A percentile compares a stretch with the other conserved stretches of the same genome.
phyloP scores from a whole-genome alignment of 2,888 invertebrate species.

The Dasypolia templi region DNA sequence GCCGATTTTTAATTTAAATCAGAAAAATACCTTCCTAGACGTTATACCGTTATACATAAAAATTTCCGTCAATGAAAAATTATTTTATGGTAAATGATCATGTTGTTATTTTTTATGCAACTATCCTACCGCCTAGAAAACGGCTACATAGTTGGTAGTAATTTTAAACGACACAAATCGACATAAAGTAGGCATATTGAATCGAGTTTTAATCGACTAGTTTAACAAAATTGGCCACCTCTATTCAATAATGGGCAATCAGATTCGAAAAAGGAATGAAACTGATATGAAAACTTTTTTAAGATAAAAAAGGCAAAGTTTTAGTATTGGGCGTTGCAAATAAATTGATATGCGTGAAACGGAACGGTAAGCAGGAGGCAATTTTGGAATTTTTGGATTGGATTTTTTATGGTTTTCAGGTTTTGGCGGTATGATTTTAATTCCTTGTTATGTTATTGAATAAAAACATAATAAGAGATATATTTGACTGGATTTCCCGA shows the following conservation, averaged over 20 bases:
- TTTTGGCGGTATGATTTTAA: background rate
- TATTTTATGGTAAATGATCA: slow-evolving; percentile 33
- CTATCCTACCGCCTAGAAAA: slow-evolving; percentile 10
- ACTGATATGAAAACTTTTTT: slow-evolving; percentile 70
- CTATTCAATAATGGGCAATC: slow-evolving; percentile 68
- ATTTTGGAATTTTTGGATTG: slow-evolving; percentile 35
- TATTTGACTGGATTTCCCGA: background rate
- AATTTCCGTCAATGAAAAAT: slow-evolving; percentile 16
- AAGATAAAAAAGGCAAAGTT: slow-evolving; percentile 63
- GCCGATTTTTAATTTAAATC: background rate
- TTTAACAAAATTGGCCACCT: slow-evolving; percentile 51
- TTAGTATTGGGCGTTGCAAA: slow-evolving; percentile 73
- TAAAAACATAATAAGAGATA: background rate
- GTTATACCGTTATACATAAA: background rate
- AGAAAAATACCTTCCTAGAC: background rate
- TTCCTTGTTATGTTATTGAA: background rate
- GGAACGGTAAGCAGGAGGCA: slow-evolving; percentile 44
- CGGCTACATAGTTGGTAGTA: slow-evolving; percentile 37
- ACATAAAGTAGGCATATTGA: slow-evolving; percentile 38
- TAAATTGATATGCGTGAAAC: slow-evolving; percentile 69
- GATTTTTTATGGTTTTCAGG: background rate
- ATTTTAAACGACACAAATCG: slow-evolving; percentile 44
- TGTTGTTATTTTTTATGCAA: slow-evolving; percentile 18
- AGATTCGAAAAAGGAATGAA: slow-evolving; percentile 67
- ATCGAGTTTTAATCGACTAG: slow-evolving; percentile 45